Evolutionary conservation across 2,113 vertebrate genomes (phyloP), one percentile per base, ranked within the genome.

Genomic region (Loxodonta africana): DNA sequence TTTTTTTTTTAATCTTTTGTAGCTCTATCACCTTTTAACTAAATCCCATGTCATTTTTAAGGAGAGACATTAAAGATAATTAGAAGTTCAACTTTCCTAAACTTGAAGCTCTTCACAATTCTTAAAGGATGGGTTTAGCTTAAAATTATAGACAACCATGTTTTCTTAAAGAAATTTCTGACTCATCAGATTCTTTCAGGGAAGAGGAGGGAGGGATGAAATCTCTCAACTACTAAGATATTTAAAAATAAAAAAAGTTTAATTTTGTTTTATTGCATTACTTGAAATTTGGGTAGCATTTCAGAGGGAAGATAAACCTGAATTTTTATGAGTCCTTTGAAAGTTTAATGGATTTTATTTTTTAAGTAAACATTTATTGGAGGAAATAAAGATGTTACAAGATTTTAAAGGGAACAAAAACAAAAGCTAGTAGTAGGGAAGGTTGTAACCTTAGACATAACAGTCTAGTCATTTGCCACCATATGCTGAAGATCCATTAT

Each of bases 321-420:
- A 94, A 95, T 92, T 95, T 92, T 97, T 96, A 95, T 90, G 44
- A 95, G 57, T 90, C 4, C 20, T 90, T 91, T 90, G 48, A 91
- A 62, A 67, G 25, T 74, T 92, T 85, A 95, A 85, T 94, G 85
- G 90, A 60, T 96, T 97, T 94, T 77, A 96, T 90, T 95, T 96
- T 51, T 85, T 90, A 96, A 95, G 46, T 92, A 97, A 96, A 96
- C 30, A 8, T 92, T 98, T 96, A 85, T 85, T 78, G 63, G 78
- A 90, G 20, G 51, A 92, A 97, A 92, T 94, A 97, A 95, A 95
- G 65, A 82, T 92, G 60, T 92, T 88, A 63, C 1, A 90, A 69
- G 8, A 89, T 41, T 76, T 95, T 84, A 95, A 93, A 71, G 44
- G n/a, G 85, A 91, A 82, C 77, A 88, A 82, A 95, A 93, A 91